phyloP scores from a whole-genome alignment of 2,888 invertebrate genomes.

The Ennomos fuscantarius region DNA sequence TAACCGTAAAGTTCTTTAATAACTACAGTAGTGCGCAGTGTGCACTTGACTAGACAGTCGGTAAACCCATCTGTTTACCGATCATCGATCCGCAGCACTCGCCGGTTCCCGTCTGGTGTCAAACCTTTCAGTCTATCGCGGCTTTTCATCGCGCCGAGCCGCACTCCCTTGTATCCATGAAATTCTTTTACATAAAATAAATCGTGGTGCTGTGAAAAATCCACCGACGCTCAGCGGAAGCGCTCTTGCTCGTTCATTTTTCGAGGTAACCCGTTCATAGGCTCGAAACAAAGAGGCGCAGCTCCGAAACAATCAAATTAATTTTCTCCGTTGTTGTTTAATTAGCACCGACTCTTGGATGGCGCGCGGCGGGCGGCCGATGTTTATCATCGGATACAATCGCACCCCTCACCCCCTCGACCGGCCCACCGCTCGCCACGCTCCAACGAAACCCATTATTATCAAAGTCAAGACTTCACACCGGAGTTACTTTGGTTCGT shows the following conservation, averaged over 20 bases:
- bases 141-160: slow-evolving; percentile 60
- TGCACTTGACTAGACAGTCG: slow-evolving; percentile 40
- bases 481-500: slow-evolving; percentile 81
- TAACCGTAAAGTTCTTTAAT: too few relatives aligned
- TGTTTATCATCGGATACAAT: slow-evolving; percentile 84
- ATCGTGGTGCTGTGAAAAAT: slow-evolving; percentile 58
- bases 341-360: slow-evolving; percentile 81
- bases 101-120: slow-evolving; percentile 66
- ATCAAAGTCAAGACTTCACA: slow-evolving; percentile 80
- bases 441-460: slow-evolving; percentile 79
- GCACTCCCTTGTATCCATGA: slow-evolving; percentile 44
- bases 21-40: slow-evolving; percentile 6
- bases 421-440: slow-evolving; percentile 54
- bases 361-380: slow-evolving; percentile 76
- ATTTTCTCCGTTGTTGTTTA: slow-evolving; percentile 84
- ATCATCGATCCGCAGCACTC: slow-evolving; percentile 67
- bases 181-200: slow-evolving; percentile 53
- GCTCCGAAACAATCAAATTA: slow-evolving; percentile 83
- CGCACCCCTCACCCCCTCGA: slow-evolving; percentile 57
- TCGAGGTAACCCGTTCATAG: slow-evolving; percentile 73
- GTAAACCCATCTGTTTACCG: slow-evolving; percentile 47
- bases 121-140: slow-evolving; percentile 66
- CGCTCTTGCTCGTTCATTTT: slow-evolving; percentile 67
- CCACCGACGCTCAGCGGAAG: slow-evolving; percentile 49
- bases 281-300: slow-evolving; percentile 75